Evolutionary conservation across 2,113 vertebrate species (phyloP).

Genomic region (Tragelaphus strepsiceros): DNA sequence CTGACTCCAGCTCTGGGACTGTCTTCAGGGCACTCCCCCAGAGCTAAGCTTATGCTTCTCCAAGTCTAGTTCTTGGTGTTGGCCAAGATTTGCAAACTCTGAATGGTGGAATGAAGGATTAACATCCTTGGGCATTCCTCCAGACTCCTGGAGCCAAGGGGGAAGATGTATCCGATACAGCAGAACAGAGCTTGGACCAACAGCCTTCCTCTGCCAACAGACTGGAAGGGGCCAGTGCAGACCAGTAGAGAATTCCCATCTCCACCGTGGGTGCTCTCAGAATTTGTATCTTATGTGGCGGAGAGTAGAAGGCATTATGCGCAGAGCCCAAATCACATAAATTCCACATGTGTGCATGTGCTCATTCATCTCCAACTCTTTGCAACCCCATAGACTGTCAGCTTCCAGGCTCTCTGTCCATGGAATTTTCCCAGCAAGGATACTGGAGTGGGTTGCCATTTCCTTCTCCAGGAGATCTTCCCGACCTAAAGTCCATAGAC

Average conservation of each 20-base stretch:
- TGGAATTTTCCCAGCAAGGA: not conserved
- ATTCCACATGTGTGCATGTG: slow-evolving; percentile 8
- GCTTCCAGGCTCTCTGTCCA: not conserved
- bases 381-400: not conserved
- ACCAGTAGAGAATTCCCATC: not conserved
- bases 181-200: not conserved
- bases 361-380: not conserved
- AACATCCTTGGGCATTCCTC: not conserved
- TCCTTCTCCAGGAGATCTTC: not conserved
- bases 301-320: slow-evolving; percentile 29
- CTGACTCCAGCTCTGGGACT: not conserved
- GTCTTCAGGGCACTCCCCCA: not conserved
- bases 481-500: slow-evolving; percentile 46
- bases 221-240: not conserved
- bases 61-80: not conserved
- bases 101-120: not conserved
- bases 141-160: not conserved
- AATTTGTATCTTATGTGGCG: not conserved
- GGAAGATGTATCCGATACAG: not conserved
- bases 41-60: not conserved
- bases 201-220: not conserved
- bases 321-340: slow-evolving; percentile 50
- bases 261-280: not conserved
- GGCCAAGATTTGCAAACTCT: not conserved
- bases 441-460: not conserved